These are phyloP conservation scores for Drosophila infuscata DNA, from an alignment of 2,888 invertebrate species.

Conservation along the genomic window DNA sequence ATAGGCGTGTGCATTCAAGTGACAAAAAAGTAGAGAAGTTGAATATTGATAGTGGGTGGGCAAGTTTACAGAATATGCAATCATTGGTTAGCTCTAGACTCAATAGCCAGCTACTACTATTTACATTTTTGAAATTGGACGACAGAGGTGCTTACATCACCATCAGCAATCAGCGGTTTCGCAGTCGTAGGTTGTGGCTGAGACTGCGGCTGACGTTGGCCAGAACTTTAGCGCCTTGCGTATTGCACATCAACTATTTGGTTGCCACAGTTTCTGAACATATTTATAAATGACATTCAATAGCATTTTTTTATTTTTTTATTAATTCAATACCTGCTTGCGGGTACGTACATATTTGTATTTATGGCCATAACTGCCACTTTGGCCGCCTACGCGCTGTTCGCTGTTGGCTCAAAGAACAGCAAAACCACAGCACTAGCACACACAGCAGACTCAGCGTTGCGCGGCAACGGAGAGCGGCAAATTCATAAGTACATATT, in stretches of 20 bases:
- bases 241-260: conserved; percentile 69
- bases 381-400: conserved; percentile 68
- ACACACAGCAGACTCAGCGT: conserved; percentile 19
- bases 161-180: conserved; percentile 22
- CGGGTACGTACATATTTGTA: conserved; percentile 73
- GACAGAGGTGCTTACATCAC: conserved; percentile 66
- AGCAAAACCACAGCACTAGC: conserved; percentile 35
- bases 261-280: conserved; percentile 52
- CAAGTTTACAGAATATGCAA: conserved; percentile 60
- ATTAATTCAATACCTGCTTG: conserved; percentile 72
- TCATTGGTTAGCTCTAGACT: conserved; percentile 29
- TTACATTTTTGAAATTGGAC: conserved; percentile 53
- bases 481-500: conserved; percentile 28
- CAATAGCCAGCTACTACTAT: conserved; percentile 26
- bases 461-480: conserved; percentile 7
- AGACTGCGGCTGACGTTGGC: conserved; percentile 30
- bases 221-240: conserved; percentile 38
- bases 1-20: conserved; percentile 33
- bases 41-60: conserved; percentile 63
- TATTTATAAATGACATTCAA: conserved; percentile 68
- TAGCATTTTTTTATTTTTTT: conserved; percentile 51
- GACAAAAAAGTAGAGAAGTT: conserved; percentile 32
- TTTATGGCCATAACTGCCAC: conserved; percentile 80
- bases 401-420: conserved; percentile 47
- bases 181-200: conserved; percentile 50